These are phyloP conservation scores for Homarus americanus DNA, from an alignment of 1,140 invertebrate species.

Conservation along the genomic window DNA sequence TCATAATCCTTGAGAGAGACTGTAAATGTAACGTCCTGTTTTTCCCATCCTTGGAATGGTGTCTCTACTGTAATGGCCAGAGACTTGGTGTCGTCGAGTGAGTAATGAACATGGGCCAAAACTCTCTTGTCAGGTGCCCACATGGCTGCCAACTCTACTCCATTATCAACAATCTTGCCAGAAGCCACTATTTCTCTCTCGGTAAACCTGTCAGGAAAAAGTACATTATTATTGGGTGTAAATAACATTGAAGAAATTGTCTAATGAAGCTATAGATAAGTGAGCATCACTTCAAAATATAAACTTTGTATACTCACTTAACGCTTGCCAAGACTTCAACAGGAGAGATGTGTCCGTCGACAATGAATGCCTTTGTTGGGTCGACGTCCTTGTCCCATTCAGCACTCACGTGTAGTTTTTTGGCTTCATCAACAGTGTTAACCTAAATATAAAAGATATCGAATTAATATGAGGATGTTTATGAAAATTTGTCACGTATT, in stretches of 20 bases:
- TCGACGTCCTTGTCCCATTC: constrained; percentile 57
- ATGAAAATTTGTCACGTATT: no score
- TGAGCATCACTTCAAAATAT: no score
- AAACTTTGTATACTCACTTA: constrained; percentile 33
- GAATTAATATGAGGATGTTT: no score
- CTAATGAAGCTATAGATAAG: no score
- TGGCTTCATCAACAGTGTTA: no score
- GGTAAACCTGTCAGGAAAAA: constrained; percentile 2
- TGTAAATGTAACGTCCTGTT: constrained; percentile 28
- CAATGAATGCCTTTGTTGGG: constrained; percentile 45
- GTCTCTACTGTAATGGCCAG: constrained; percentile 32
- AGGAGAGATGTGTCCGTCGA: constrained; percentile 27
- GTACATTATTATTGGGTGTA: no score
- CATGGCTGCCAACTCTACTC: constrained; percentile 30
- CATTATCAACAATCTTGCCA: neutral
- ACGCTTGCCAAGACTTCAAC: constrained; percentile 3
- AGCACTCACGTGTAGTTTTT: constrained; percentile 13
- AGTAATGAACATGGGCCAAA: constrained; percentile 14
- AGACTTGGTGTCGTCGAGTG: constrained; percentile 32
- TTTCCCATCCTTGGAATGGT: constrained; percentile 59
- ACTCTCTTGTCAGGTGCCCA: constrained; percentile 41
- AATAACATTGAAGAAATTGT: no score
- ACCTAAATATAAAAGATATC: no score
- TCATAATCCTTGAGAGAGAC: constrained; percentile 30
- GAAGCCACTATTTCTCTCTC: neutral